Evolutionary conservation across 2,888 invertebrate species (phyloP), one percentile per base, ranked within the genome.

Genomic region (Amphipoea oculea): DNA sequence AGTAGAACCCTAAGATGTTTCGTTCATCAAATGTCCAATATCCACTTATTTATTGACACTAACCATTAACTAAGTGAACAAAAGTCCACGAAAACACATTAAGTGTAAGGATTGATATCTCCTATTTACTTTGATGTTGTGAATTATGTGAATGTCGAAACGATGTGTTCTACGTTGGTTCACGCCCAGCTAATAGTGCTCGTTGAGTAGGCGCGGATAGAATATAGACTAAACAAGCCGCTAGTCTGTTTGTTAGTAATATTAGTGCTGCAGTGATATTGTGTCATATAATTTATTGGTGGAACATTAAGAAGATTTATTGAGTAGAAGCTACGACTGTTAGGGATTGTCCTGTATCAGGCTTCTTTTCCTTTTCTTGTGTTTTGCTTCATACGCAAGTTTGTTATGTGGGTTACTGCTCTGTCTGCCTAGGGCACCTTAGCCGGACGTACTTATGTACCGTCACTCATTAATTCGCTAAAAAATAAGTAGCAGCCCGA

Each of bases 81-180:
- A 78, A 86, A 87, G 75, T 78, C 57, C n/a, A 73, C 81, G 51
- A 76, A n/a, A 54, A 45, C 57, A 77, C 51, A 76, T 69, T 78
- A 75, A 87, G 42, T 66, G 11, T 40, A 57, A 51, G 73, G 75
- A 85, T 79, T 85, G 67, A 79, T 84, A 76, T 77, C 54, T 51
- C 70, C 69, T 81, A 76, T 85, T 79, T 82, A 78, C 80, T 84
- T 89, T 81, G 79, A 83, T 76, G 81, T 84, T 79, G 71, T 54
- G 62, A 88, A 73, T 81, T 69, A 88, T 89, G 79, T 88, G 88
- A 89, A 81, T 88, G 86, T 88, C 77, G 82, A 45, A 77, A 69
- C 45, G 73, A 62, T 71, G 57, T 76, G 74, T 75, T 75, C 63
- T 17, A 20, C 57, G 81, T 77, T 78, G 51, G 77, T 88, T 78